Conservation (phyloP, 2,113 vertebrate genomes). For the Naja naja region DNA sequence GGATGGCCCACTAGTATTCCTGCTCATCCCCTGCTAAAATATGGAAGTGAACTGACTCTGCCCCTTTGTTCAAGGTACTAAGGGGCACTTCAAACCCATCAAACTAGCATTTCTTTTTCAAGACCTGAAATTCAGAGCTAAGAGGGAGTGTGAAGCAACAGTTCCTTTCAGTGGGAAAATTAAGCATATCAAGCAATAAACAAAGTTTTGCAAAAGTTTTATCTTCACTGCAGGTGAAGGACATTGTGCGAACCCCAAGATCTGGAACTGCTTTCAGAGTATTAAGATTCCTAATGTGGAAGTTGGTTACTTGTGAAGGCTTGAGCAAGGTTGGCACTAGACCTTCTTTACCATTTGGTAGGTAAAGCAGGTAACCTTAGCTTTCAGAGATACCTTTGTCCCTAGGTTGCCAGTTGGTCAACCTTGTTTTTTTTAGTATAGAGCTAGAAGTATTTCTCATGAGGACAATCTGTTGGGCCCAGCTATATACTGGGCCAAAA, state of each 20-base stretch:
- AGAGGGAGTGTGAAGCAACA: not conserved
- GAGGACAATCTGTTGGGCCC: not conserved
- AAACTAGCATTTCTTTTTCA: not conserved
- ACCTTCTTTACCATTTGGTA: not conserved
- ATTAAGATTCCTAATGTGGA: not conserved
- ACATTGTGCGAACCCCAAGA: not conserved
- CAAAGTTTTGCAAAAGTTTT: not conserved
- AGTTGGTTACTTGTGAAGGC: not conserved
- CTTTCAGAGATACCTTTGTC: not conserved
- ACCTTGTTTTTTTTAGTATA: not conserved
- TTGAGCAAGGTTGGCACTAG: not conserved
- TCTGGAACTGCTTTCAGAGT: not conserved
- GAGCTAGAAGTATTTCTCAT: not conserved
- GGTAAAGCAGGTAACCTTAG: not conserved
- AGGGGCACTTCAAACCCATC: not conserved
- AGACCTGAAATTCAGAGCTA: not conserved
- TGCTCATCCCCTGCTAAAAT: not conserved
- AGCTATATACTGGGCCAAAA: not conserved
- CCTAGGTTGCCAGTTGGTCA: not conserved
- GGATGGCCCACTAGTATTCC: not conserved
- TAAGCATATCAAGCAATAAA: not conserved
- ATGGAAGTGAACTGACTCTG: not conserved
- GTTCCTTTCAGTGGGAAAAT: not conserved
- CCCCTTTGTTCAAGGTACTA: not conserved
- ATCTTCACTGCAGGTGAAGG: not conserved